These are phyloP conservation scores for Tautogolabrus adspersus DNA, from an alignment of 2,113 vertebrate genomes.

Conservation along the genomic window DNA sequence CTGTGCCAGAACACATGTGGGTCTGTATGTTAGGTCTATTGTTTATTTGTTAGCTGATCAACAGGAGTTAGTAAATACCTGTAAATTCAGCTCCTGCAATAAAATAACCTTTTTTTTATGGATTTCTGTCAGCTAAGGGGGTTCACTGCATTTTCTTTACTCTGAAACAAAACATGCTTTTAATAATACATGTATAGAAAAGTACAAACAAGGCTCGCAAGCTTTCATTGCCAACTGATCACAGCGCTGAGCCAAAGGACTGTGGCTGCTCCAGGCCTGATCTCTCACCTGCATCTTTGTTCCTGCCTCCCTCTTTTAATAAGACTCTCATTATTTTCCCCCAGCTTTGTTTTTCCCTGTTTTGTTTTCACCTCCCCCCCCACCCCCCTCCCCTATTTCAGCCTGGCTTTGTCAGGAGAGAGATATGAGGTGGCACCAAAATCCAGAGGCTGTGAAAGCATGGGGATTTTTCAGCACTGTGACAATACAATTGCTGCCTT, in stretches of 20 bases:
- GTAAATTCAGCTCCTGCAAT: slow-evolving; percentile 5
- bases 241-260: slow-evolving; percentile 81
- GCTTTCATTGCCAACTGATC: slow-evolving; percentile 68
- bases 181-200: slow-evolving; percentile 29
- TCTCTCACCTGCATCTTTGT: slow-evolving; percentile 96
- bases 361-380: slow-evolving; percentile 70
- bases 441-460: slow-evolving; percentile 91
- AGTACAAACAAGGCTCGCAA: background rate
- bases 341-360: slow-evolving; percentile 89
- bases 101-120: slow-evolving; percentile 28
- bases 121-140: slow-evolving; percentile 15
- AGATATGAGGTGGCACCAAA: slow-evolving; percentile 95
- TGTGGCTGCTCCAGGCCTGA: slow-evolving; percentile 88
- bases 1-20: background rate
- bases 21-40: background rate
- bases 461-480: slow-evolving; percentile 91
- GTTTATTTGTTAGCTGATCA: slow-evolving; percentile 15
- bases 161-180: slow-evolving; percentile 31
- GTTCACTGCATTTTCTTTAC: slow-evolving; percentile 24
- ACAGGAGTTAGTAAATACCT: background rate
- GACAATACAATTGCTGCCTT: slow-evolving; percentile 98
- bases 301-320: slow-evolving; percentile 80
- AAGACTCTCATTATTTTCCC: slow-evolving; percentile 92
- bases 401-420: slow-evolving; percentile 93
- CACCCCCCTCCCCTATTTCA: slow-evolving; percentile 81